Evolutionary conservation across 2,797 vertebrate genomes (phyloP).

Genomic region (Propithecus perrieri): DNA sequence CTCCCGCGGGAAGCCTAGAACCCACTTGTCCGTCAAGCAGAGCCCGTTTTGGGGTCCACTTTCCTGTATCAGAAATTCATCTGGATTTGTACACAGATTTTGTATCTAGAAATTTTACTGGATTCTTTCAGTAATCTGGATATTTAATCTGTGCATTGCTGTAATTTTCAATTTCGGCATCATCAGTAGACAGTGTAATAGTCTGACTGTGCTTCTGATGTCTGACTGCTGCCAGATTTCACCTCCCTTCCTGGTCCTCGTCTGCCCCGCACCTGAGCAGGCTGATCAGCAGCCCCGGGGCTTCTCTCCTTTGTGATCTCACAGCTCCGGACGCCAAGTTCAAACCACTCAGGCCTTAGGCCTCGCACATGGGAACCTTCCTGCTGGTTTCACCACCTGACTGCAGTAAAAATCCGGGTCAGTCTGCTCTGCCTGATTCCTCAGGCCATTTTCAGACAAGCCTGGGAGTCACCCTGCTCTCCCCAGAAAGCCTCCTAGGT

Average conservation of each 20-base stretch:
- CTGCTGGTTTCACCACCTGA: too few species aligned
- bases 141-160: background rate
- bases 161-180: background rate
- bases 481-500: background rate
- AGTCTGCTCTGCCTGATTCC: background rate
- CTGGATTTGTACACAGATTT: background rate
- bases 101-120: background rate
- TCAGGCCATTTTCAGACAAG: background rate
- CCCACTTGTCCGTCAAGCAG: too few species aligned
- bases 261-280: too few species aligned
- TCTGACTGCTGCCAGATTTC: too few species aligned
- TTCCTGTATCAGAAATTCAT: too few species aligned
- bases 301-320: too few species aligned
- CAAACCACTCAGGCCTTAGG: background rate
- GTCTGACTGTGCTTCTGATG: background rate
- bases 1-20: too few species aligned
- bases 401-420: background rate
- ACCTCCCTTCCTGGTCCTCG: rapidly evolving
- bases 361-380: rapidly evolving
- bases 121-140: background rate
- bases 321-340: background rate
- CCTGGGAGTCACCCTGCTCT: too few species aligned
- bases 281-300: rapidly evolving
- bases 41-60: too few species aligned
- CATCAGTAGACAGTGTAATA: rapidly evolving